These are phyloP conservation scores for Thymelicus acteon DNA, from an alignment of 2,888 invertebrate species.

Conservation along the genomic window DNA sequence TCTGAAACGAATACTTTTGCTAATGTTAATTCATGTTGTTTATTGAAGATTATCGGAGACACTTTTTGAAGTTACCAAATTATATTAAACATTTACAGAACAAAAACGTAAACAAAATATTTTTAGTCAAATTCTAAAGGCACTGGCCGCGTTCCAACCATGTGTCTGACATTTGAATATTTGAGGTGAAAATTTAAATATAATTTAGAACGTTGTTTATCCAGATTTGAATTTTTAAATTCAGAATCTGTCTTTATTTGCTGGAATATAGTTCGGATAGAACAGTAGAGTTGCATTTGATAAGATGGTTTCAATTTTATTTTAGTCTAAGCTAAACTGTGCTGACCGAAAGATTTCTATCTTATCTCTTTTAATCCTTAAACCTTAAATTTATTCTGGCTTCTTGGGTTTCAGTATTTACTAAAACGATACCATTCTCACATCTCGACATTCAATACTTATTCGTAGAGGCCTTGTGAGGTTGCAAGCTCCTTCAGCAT, in stretches of 20 bases:
- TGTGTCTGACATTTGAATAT: conserved; percentile 17
- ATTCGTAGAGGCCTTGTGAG: no score
- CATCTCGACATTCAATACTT: no score
- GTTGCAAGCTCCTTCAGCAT: no score
- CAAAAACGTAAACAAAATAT: conserved; percentile 3
- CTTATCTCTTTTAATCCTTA: no score
- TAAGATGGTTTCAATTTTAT: background rate
- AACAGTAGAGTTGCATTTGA: background rate
- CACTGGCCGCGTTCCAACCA: conserved; percentile 24
- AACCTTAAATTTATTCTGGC: no score
- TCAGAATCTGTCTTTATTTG: conserved; percentile 2
- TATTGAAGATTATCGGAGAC: no score
- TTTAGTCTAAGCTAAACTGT: no score
- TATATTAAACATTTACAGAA: conserved; percentile 10
- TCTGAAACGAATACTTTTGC: no score
- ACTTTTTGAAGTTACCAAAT: background rate
- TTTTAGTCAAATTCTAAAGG: background rate
- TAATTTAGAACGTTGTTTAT: conserved; percentile 22
- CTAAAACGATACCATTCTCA: no score
- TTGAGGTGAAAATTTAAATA: conserved; percentile 18
- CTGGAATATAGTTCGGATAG: background rate
- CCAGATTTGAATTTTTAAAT: conserved; percentile 16
- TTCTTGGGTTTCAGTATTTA: no score
- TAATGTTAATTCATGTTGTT: no score
- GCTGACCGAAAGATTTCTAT: no score